Base-by-base conservation (phyloP, 2,113 vertebrate genomes). In the Eupsittula cactorum region DNA sequence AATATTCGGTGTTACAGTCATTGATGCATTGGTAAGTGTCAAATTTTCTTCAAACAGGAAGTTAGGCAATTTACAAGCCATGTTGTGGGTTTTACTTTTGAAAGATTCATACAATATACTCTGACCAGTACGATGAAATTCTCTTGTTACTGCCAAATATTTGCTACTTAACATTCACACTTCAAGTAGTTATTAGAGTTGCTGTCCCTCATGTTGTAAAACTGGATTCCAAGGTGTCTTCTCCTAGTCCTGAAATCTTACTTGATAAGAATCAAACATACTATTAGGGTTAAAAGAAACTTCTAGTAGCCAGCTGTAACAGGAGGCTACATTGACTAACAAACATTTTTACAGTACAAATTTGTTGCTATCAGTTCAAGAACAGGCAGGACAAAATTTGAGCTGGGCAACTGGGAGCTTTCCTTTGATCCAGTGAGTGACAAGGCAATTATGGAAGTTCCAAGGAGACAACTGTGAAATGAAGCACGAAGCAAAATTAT, bases 1-100 rank as follows among this genome's bases (percentile, higher is more conserved):
- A 93, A 52, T 46, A 71, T 90, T 90, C 20, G 76, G 74, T 68
- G 91, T 97, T 96, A 95, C 93, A 96, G 86, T 47, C 88, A 86
- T 39, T 8, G 35, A 83, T 69, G 49, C 74, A 93, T 39, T 39
- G 79, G 73, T 70, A 95, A 92, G 88, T 52, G 55, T 67, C 37
- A 81, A 75, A 77, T 95, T 93, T 76, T 88, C 85, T 88, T 93
- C 92, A 94, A 96, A 90, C 20, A 82, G 60, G 70, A 59, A 95
- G 47, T 82, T 74, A 57, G 50, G 79, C 84, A 86, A 93, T 83
- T 96, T 95, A 86, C 70, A 96, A 92, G 77, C 78, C 14, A 1
- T 44, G 85, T 41, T 87, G 77, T 76, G 76, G 80, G 68, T 83
- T 92, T 93, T 59, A 75, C 69, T 93, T 69, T 33, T 82, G 70